phyloP scores from a whole-genome alignment of 2,113 vertebrate genomes.

The Pycnonotus jocosus region DNA sequence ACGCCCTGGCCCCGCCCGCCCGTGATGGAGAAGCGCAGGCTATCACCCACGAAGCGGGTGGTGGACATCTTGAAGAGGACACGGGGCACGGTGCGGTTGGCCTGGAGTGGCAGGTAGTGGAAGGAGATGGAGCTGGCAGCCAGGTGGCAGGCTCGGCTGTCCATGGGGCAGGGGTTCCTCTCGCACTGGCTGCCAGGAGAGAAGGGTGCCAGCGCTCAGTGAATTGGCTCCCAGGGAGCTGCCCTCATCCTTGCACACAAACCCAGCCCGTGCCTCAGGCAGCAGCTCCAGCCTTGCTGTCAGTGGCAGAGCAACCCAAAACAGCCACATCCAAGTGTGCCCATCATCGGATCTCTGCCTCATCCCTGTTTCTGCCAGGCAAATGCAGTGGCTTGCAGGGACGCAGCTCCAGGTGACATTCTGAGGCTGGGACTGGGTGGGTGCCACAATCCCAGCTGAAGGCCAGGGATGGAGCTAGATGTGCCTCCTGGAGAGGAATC shows the following conservation, averaged over 20 bases:
- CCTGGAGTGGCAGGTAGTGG: slow-evolving; percentile 80
- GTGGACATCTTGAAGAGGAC: slow-evolving; percentile 83
- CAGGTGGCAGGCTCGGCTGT: slow-evolving; percentile 70
- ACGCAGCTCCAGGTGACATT: neutral
- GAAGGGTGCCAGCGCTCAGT: neutral
- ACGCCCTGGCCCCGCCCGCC: slow-evolving; percentile 46
- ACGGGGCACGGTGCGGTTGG: slow-evolving; percentile 75
- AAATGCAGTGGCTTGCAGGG: neutral
- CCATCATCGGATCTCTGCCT: fast-evolving
- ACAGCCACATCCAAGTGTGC: neutral
- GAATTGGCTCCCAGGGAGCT: neutral
- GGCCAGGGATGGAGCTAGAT: neutral
- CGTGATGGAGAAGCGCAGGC: slow-evolving; percentile 75
- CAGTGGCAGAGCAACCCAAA: fast-evolving
- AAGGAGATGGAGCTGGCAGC: slow-evolving; percentile 82
- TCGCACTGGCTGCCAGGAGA: slow-evolving; percentile 78
- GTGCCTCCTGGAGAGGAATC: neutral
- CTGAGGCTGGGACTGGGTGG: neutral
- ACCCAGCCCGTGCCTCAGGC: fast-evolving
- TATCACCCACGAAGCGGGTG: slow-evolving; percentile 69
- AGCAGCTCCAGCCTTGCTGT: neutral
- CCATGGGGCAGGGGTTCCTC: slow-evolving; percentile 80
- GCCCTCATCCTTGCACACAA: neutral
- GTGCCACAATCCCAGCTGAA: neutral
- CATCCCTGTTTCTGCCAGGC: neutral